Percentiles rank a stretch among this genome's conserved stretches.
Conservation (phyloP, 2,797 vertebrate genomes). For the Acridotheres tristis region DNA sequence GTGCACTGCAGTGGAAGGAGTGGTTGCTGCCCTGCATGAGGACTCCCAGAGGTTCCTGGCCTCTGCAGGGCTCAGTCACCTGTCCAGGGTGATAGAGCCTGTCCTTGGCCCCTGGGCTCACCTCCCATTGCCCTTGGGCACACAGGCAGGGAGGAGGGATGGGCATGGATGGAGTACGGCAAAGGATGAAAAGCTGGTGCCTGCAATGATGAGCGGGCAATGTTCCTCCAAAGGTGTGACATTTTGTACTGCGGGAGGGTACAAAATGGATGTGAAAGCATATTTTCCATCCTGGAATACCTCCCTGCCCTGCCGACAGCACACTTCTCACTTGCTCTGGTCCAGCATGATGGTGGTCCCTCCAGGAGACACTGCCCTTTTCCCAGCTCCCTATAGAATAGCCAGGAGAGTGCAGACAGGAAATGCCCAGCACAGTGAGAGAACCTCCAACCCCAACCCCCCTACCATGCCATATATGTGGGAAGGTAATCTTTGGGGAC, state of each 20-base stretch:
- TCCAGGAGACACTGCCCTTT: not conserved
- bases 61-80: not conserved
- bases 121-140: not conserved
- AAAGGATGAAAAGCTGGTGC: not conserved
- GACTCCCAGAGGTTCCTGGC: not conserved
- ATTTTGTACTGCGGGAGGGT: not conserved
- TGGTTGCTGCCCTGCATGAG: rapidly evolving
- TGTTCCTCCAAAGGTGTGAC: not conserved
- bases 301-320: not conserved
- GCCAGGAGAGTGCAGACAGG: not conserved
- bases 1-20: not conserved
- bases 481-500: not conserved
- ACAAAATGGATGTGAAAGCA: not conserved
- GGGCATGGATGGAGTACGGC: rapidly evolving
- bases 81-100: not conserved
- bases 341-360: not conserved
- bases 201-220: not conserved
- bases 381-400: not conserved
- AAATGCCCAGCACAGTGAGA: not conserved
- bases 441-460: not conserved
- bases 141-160: not conserved
- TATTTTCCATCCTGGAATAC: not conserved
- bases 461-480: not conserved
- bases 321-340: not conserved
- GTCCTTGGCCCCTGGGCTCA: not conserved